Evolutionary conservation across 92 coral and sea anemone species (phyloP).

Genomic region (Parazoanthus atlanticus): DNA sequence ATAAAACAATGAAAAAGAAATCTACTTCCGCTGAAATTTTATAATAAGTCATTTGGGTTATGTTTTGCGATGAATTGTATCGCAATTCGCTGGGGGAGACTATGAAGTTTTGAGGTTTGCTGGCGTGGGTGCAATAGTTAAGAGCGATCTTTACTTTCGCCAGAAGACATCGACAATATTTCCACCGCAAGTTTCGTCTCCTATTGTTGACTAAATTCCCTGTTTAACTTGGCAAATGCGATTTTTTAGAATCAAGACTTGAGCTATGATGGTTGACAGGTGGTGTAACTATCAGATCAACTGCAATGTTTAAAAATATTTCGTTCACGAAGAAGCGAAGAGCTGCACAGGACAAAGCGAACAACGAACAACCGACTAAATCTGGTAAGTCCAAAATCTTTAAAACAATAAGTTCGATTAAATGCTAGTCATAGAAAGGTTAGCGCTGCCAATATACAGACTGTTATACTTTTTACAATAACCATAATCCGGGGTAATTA

Average conservation of each 20-base stretch:
- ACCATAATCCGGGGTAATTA: neutral
- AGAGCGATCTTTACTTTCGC: neutral
- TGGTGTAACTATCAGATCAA: slow-evolving; percentile 16
- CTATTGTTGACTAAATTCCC: neutral
- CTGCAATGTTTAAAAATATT: slow-evolving; percentile 24
- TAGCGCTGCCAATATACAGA: neutral
- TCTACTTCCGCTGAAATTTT: neutral
- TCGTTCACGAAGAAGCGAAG: slow-evolving; percentile 23
- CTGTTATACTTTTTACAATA: neutral
- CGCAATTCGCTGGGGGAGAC: neutral
- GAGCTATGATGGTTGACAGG: slow-evolving; percentile 10
- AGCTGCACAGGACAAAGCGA: slow-evolving; percentile 14
- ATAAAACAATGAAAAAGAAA: neutral
- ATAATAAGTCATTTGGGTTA: neutral
- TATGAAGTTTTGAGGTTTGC: neutral
- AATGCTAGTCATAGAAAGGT: neutral
- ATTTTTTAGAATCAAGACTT: slow-evolving; percentile 15
- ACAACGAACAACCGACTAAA: neutral
- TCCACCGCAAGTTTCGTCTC: neutral
- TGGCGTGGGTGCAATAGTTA: neutral
- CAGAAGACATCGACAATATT: neutral
- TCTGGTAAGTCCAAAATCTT: neutral
- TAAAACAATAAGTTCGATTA: neutral
- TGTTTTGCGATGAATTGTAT: too few relatives aligned
- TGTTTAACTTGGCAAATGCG: neutral